These are phyloP conservation scores for Branchipolynoe longqiensis DNA, from an alignment of 2,888 invertebrate genomes.

Conservation along the genomic window DNA sequence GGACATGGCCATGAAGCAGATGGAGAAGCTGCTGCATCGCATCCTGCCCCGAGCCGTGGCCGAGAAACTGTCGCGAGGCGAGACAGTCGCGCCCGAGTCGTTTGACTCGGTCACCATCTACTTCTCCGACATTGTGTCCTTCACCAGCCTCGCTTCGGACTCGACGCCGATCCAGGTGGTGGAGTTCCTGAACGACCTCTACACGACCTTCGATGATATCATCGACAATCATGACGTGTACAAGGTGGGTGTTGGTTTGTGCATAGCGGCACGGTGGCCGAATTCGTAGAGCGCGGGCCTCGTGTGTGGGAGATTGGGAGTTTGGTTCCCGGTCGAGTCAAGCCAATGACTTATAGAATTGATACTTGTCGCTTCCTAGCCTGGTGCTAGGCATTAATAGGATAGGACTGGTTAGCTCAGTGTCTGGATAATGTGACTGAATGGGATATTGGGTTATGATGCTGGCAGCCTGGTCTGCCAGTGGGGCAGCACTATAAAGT, in stretches of 20 bases:
- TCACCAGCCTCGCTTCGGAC: constrained; percentile 64
- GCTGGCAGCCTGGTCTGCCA: no score
- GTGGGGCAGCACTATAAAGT: no score
- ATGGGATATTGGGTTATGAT: no score
- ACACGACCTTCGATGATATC: constrained; percentile 64
- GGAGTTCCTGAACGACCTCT: constrained; percentile 66
- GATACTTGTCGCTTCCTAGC: no score
- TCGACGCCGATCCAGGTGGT: constrained; percentile 66
- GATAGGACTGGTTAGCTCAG: no score
- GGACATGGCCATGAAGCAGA: constrained; percentile 67
- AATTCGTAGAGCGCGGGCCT: no score
- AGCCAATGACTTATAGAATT: no score
- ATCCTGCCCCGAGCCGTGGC: constrained; percentile 74
- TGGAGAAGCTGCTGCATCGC: constrained; percentile 73
- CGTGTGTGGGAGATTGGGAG: no score
- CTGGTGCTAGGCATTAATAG: no score
- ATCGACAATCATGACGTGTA: constrained; percentile 66
- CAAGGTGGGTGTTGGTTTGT: constrained; percentile 54
- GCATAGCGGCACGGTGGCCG: no score
- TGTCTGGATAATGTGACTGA: no score
- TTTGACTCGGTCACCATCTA: constrained; percentile 49
- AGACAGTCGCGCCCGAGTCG: constrained; percentile 53
- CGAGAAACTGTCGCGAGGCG: constrained; percentile 67
- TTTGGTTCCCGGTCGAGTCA: no score
- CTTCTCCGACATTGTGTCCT: constrained; percentile 66